These are phyloP conservation scores for Deroptyus accipitrinus DNA, from an alignment of 2,113 vertebrate genomes.

Conservation along the genomic window DNA sequence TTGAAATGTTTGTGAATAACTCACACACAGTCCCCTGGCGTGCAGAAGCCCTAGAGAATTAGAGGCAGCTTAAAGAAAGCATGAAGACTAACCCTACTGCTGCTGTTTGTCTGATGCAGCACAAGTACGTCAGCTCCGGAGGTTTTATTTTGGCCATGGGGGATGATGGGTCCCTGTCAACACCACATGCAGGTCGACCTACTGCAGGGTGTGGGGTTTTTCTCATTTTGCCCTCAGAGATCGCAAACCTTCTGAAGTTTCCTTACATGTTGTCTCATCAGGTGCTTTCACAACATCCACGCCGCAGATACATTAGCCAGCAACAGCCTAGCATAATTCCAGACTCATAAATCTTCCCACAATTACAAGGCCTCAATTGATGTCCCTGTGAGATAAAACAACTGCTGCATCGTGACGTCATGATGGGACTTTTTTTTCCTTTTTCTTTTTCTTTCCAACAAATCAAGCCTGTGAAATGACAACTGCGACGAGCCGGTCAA, in stretches of 20 bases:
- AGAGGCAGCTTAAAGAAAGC: background rate
- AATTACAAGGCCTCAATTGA: background rate
- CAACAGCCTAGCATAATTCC: background rate
- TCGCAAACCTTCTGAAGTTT: conserved; percentile 18
- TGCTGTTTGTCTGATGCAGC: background rate
- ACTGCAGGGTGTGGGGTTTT: background rate
- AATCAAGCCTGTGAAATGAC: background rate
- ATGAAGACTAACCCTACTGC: background rate
- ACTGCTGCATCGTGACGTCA: background rate
- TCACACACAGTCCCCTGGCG: background rate
- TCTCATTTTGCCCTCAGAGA: background rate
- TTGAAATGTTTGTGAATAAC: background rate
- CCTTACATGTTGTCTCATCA: background rate
- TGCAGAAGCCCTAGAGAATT: background rate
- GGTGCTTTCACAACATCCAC: conserved; percentile 19
- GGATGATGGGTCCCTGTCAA: background rate
- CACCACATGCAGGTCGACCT: background rate
- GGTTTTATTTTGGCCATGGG: background rate
- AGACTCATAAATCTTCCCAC: conserved; percentile 16
- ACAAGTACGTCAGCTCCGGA: background rate
- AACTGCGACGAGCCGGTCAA: background rate
- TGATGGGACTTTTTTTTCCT: background rate
- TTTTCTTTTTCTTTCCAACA: background rate
- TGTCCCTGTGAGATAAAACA: conserved; percentile 7
- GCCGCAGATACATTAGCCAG: background rate